Evolutionary conservation across 2,888 invertebrate genomes (phyloP), one percentile per base, ranked within the genome.

Genomic region (Metopia argyrocephala): DNA sequence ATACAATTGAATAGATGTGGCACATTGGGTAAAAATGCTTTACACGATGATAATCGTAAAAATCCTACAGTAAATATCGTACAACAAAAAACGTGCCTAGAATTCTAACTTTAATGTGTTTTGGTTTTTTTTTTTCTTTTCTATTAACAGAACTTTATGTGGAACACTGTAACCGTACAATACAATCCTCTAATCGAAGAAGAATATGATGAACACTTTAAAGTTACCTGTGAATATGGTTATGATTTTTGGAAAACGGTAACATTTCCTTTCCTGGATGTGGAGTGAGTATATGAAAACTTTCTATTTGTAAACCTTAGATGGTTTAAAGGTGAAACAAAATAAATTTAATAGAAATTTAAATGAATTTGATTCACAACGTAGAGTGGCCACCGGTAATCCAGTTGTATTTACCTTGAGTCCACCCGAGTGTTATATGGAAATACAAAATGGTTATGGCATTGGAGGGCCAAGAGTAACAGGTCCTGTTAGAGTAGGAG

Each of bases 211-310:
- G 97, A 97, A 86, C 97, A 97, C 89, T 97, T 97, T 90, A 97
- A 97, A 91, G 97, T 97, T 65, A 97, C 97, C 54, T 97, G 97
- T 91, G 97, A 97, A 91, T 97, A 97, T 87, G 97, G 97, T 75
- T 97, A 97, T 88, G 97, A 97, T 91, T 97, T 97, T 91, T 97
- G 97, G 97, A 97, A 97, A 91, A 97, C 97, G 0, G 97, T 97
- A 48, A 97, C 97, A 0, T 97, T 97, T 91, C 97, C 97, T 1
- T 97, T 97, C 89, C 91, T 97, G 74, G 97, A 97, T 89, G 97
- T 97, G 73, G 97, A 97, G 97, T 97, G 91, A 95, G 96, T 94
- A 66, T 9, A 59, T 23, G 3, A 0, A 3, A 50, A 3, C 20
- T 28, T 23, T 25, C 52, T 38, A 59, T 25, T 50, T 65, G n/a